A percentile compares a stretch with the other conserved stretches of the same genome.
phyloP scores from a whole-genome alignment of 2,888 invertebrate genomes.

The Heliconius ethilla region DNA sequence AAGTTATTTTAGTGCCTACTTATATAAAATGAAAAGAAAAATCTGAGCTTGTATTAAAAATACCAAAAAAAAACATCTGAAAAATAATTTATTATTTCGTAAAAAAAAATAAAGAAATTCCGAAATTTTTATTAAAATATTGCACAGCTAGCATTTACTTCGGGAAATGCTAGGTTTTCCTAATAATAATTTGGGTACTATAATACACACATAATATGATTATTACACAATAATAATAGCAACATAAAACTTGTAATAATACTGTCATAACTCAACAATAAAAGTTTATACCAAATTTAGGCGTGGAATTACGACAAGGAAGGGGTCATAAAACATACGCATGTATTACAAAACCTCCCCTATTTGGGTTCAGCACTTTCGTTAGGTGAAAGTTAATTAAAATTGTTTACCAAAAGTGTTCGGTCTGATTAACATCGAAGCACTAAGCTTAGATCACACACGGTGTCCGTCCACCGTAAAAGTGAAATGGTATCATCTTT shows the following conservation, averaged over 20 bases:
- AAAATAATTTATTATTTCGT: no score
- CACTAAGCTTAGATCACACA: slow-evolving; percentile 38
- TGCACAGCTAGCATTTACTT: no score
- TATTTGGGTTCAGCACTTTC: slow-evolving; percentile 54
- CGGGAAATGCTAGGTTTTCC: no score
- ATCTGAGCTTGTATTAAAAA: not conserved
- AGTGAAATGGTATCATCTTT: slow-evolving; percentile 38
- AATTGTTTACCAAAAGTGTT: slow-evolving; percentile 52
- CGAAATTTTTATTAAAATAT: no score
- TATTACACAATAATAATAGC: not conserved
- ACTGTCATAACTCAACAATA: slow-evolving; percentile 12
- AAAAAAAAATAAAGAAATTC: no score
- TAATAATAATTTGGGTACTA: not conserved
- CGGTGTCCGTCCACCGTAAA: slow-evolving; percentile 38
- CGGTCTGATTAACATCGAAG: slow-evolving; percentile 44
- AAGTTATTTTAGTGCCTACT: no score
- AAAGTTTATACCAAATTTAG: slow-evolving; percentile 27
- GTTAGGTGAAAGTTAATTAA: slow-evolving; percentile 67
- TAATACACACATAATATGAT: not conserved
- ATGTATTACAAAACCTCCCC: slow-evolving; percentile 45
- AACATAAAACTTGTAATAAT: not conserved
- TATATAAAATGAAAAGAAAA: not conserved
- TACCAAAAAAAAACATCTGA: not conserved
- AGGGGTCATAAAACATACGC: slow-evolving; percentile 36
- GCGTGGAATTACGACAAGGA: slow-evolving; percentile 34